Conservation (phyloP, 2,113 vertebrate species). For the Pelodiscus sinensis region DNA sequence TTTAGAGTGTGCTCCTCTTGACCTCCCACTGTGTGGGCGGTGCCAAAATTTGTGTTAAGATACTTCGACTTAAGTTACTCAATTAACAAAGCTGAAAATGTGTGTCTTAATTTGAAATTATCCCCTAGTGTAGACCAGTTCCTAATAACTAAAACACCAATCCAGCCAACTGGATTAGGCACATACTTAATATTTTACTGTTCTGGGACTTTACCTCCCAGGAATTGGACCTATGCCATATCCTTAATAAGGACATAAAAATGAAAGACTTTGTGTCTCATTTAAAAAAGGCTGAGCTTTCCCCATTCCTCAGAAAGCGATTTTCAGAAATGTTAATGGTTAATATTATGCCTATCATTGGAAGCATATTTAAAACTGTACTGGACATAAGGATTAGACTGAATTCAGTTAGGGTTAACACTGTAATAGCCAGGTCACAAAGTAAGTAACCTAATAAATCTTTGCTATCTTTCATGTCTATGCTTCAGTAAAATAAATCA, state of each 20-base stretch:
- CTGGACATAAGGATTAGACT: not conserved
- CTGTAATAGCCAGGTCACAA: not conserved
- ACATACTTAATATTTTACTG: not conserved
- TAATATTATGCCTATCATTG: not conserved
- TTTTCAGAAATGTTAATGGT: not conserved
- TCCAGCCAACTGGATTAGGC: not conserved
- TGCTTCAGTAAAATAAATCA: not conserved
- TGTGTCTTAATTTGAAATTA: too few species aligned
- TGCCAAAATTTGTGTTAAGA: too few species aligned
- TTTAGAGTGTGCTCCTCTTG: too few species aligned
- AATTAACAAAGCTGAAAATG: too few species aligned
- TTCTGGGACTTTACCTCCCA: not conserved
- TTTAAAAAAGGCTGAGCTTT: not conserved
- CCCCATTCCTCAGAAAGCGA: not conserved
- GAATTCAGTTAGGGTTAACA: not conserved
- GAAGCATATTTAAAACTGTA: accelerated
- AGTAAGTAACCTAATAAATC: not conserved
- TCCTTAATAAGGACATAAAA: not conserved
- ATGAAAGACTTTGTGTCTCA: not conserved
- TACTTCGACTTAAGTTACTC: too few species aligned
- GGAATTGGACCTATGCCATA: not conserved
- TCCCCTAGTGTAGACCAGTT: too few species aligned
- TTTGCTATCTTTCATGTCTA: not conserved
- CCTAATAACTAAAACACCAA: not conserved
- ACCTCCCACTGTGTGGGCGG: too few species aligned